phyloP scores from a whole-genome alignment of 2,888 invertebrate genomes.

The Anaspis maculata region DNA sequence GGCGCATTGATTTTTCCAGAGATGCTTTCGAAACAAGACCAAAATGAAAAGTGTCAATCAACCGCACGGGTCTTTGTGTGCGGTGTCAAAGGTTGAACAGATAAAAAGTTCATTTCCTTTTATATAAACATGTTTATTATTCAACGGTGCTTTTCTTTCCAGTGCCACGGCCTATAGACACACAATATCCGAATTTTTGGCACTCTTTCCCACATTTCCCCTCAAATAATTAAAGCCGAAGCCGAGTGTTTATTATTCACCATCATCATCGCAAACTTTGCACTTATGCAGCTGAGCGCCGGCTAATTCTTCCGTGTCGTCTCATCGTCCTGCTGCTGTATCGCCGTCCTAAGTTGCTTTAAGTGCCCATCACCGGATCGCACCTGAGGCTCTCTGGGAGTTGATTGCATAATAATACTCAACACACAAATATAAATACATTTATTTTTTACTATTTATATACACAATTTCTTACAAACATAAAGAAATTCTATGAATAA shows the following conservation, averaged over 20 bases:
- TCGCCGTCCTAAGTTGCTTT: too few relatives aligned
- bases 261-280: conserved; percentile 32
- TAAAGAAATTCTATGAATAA: conserved; percentile 24
- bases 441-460: conserved; percentile 34
- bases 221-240: too few relatives aligned
- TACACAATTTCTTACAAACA: conserved; percentile 35
- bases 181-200: too few relatives aligned
- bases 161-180: too few relatives aligned
- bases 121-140: conserved; percentile 30
- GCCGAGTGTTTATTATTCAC: conserved; percentile 10
- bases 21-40: conserved; percentile 31
- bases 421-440: conserved; percentile 32
- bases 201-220: too few relatives aligned
- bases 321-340: too few relatives aligned
- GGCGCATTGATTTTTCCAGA: conserved; percentile 29
- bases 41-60: conserved; percentile 35
- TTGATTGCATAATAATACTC: conserved; percentile 15
- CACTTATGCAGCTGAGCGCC: conserved; percentile 29
- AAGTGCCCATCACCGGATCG: conserved; percentile 9
- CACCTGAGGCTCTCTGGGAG: conserved; percentile 14
- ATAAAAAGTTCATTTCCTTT: conserved; percentile 41
- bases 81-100: conserved; percentile 31
- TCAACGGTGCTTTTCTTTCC: conserved; percentile 15
- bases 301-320: conserved; percentile 22
- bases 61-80: conserved; percentile 26